Evolutionary conservation across 2,797 vertebrate species (phyloP).

Genomic region (Meda fulgida): DNA sequence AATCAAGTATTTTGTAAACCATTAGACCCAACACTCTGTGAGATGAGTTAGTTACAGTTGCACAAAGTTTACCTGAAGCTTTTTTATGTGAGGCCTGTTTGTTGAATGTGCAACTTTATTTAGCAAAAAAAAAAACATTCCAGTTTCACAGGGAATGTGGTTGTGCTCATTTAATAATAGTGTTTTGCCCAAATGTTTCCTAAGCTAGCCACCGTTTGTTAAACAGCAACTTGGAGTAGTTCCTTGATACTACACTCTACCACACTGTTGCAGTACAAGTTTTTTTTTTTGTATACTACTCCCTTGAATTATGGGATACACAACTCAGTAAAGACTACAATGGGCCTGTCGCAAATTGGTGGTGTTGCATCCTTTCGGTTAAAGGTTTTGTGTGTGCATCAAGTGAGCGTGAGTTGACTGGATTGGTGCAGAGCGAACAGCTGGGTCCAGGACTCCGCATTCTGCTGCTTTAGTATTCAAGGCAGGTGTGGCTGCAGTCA

Average conservation of each 20-base stretch:
- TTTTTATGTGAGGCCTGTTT: not conserved
- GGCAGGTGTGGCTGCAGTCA: constrained; percentile 88
- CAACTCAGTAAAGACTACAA: constrained; percentile 27
- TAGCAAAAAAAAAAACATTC: constrained; percentile 13
- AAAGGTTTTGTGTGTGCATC: constrained; percentile 48
- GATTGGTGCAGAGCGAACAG: constrained; percentile 56
- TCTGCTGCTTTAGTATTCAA: constrained; percentile 84
- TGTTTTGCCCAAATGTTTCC: not conserved
- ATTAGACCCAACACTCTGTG: not conserved
- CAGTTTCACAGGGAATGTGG: constrained; percentile 16
- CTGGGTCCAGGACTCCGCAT: constrained; percentile 66
- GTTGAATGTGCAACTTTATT: constrained; percentile 27
- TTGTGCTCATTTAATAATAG: constrained; percentile 24
- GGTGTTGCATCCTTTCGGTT: constrained; percentile 38
- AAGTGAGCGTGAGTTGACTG: constrained; percentile 39
- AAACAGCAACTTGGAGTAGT: not conserved
- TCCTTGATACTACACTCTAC: too few species aligned
- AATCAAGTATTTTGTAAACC: not conserved
- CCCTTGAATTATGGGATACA: constrained; percentile 5
- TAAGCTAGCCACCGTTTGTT: constrained; percentile 3
- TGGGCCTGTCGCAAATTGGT: constrained; percentile 1
- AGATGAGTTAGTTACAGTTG: not conserved
- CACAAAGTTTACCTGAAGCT: not conserved
- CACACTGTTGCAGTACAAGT: not conserved
- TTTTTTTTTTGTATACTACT: not conserved